phyloP scores from a whole-genome alignment of 2,797 vertebrate species.

The Erpetoichthys calabaricus region DNA sequence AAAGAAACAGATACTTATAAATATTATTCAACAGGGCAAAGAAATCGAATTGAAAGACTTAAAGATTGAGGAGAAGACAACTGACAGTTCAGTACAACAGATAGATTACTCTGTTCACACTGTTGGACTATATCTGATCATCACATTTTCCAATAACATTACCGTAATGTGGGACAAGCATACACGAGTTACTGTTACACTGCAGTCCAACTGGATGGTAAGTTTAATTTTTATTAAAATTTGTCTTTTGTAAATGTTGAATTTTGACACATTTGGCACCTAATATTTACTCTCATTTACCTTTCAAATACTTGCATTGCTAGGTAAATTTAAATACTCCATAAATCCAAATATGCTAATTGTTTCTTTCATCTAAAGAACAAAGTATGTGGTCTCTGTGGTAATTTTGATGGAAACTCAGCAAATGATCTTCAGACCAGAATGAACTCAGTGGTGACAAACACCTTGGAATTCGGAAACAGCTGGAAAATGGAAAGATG shows the following conservation, averaged over 20 bases:
- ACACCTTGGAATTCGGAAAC: slow-evolving; percentile 29
- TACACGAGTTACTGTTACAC: slow-evolving; percentile 25
- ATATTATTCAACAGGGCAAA: slow-evolving; percentile 36
- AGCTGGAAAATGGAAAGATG: slow-evolving; percentile 35
- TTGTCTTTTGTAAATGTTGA: no score
- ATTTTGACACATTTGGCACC: no score
- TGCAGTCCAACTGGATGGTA: slow-evolving; percentile 32
- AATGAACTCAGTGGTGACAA: slow-evolving; percentile 19
- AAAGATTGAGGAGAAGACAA: slow-evolving; percentile 23
- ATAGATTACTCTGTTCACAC: slow-evolving; percentile 22
- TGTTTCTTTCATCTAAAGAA: slow-evolving; percentile 17
- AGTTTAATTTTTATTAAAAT: slow-evolving; percentile 2
- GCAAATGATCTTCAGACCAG: slow-evolving; percentile 37
- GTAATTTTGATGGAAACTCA: slow-evolving; percentile 35
- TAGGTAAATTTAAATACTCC: no score
- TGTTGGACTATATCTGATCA: slow-evolving; percentile 30
- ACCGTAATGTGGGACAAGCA: slow-evolving; percentile 33
- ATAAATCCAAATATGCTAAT: no score
- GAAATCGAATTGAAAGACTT: slow-evolving; percentile 13
- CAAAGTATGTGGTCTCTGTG: slow-evolving; percentile 37
- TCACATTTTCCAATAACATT: slow-evolving; percentile 22
- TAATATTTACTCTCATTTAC: no score
- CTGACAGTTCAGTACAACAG: slow-evolving; percentile 11
- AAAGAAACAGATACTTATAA: slow-evolving; percentile 1
- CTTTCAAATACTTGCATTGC: no score